Evolutionary conservation across 2,888 invertebrate species (phyloP).

Genomic region (Plebejus anna): DNA sequence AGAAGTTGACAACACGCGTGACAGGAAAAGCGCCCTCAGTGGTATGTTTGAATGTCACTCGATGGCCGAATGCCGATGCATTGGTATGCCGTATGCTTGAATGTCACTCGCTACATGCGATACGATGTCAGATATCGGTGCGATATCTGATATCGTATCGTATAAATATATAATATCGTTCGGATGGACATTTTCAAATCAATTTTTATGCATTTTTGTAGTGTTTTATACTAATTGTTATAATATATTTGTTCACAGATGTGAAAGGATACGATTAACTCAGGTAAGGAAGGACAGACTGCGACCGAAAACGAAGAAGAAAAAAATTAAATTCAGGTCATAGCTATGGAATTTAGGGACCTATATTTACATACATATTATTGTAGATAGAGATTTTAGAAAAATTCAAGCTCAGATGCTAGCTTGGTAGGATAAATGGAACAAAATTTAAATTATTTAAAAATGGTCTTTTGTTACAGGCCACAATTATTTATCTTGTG

Average conservation of each 20-base stretch:
- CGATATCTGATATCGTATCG: too few species aligned
- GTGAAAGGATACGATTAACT: slow-evolving; percentile 63
- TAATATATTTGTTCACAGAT: slow-evolving; percentile 50
- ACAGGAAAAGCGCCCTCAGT: too few species aligned
- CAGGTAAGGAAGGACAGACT: slow-evolving; percentile 65
- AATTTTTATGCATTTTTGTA: too few species aligned
- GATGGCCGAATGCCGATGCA: too few species aligned
- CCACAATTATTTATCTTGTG: slow-evolving; percentile 19
- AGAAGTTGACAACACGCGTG: too few species aligned
- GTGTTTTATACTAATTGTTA: neutral
- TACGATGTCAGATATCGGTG: too few species aligned
- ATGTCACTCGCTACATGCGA: too few species aligned
- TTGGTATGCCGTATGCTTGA: too few species aligned
- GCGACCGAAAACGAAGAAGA: slow-evolving; percentile 39
- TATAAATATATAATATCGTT: too few species aligned
- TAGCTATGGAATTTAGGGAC: slow-evolving; percentile 26
- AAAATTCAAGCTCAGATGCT: slow-evolving; percentile 11
- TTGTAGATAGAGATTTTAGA: slow-evolving; percentile 2
- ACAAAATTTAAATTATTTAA: neutral
- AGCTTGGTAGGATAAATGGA: neutral
- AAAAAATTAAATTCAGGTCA: slow-evolving; percentile 35
- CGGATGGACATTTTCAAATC: too few species aligned
- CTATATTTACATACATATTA: slow-evolving; percentile 29
- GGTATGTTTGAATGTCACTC: too few species aligned
- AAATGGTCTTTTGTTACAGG: slow-evolving; percentile 10